phyloP scores from a whole-genome alignment of 2,113 vertebrate species.

The Phylloscopus whistleri region DNA sequence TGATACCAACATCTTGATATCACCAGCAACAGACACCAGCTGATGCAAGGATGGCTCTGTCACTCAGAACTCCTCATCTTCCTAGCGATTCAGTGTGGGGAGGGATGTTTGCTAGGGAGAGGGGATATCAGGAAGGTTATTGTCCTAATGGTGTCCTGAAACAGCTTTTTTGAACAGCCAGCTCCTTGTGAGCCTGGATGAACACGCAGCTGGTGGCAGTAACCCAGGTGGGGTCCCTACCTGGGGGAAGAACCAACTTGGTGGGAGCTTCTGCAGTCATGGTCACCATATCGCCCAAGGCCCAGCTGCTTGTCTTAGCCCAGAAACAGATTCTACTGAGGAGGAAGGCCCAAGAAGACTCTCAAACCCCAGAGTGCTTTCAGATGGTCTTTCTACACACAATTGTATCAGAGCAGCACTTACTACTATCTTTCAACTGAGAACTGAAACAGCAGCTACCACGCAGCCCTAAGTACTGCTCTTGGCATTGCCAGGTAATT shows the following conservation, averaged over 20 bases:
- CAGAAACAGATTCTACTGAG: neutral
- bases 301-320: neutral
- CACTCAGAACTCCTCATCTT: neutral
- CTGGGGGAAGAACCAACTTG: too few relatives aligned
- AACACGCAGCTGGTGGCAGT: neutral
- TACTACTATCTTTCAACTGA: neutral
- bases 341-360: neutral
- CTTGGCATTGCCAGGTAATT: neutral
- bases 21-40: neutral
- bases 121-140: rapidly evolving
- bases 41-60: neutral
- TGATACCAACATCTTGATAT: neutral
- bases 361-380: rapidly evolving
- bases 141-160: neutral
- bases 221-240: neutral
- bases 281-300: rapidly evolving
- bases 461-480: neutral
- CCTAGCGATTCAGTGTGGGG: neutral
- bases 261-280: neutral
- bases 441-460: neutral
- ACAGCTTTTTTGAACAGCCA: neutral
- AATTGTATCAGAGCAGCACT: neutral
- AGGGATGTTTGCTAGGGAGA: neutral
- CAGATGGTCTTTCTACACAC: neutral
- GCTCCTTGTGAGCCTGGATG: neutral